Conservation (phyloP, 2,888 invertebrate genomes). For the Xestia rhomboidea region DNA sequence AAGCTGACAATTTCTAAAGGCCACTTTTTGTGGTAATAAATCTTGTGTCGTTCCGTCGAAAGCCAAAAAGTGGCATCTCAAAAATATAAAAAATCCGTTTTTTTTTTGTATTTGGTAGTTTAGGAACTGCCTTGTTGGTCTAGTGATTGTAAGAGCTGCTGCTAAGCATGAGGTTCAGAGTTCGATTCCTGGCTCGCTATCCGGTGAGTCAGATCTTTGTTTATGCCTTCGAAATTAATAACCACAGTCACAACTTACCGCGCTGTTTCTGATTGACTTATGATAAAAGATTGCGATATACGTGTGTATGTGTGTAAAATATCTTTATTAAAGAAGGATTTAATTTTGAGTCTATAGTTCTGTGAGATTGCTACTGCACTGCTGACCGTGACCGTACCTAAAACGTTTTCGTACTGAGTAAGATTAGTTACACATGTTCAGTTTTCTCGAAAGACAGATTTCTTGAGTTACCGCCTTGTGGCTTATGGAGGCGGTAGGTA, state of each 20-base stretch:
- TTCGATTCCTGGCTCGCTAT: not conserved
- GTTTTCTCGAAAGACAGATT: not conserved
- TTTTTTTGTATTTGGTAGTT: not conserved
- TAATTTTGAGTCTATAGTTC: not conserved
- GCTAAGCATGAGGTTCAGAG: not conserved
- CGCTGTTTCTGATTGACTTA: too few relatives aligned
- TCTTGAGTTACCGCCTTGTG: not conserved
- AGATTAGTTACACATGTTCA: too few relatives aligned
- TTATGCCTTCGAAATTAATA: too few relatives aligned
- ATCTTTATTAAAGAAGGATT: not conserved
- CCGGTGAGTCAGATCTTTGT: too few relatives aligned
- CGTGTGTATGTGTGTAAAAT: too few relatives aligned
- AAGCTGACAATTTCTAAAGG: slow-evolving; percentile 42
- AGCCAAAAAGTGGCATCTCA: not conserved
- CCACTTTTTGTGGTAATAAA: slow-evolving; percentile 52
- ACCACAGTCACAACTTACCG: too few relatives aligned
- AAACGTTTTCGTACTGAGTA: not conserved
- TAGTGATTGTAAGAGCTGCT: not conserved
- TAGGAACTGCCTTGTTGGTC: not conserved
- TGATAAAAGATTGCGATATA: too few relatives aligned
- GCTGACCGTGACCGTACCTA: not conserved
- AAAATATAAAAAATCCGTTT: not conserved
- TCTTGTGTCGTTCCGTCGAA: slow-evolving; percentile 31
- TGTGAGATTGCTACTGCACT: not conserved
- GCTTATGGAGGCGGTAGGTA: not conserved